A percentile compares a stretch with the other conserved stretches of the same genome.
These are phyloP conservation scores for Exephanes ischioxanthus DNA, from an alignment of 2,888 invertebrate genomes.

Conservation along the genomic window DNA sequence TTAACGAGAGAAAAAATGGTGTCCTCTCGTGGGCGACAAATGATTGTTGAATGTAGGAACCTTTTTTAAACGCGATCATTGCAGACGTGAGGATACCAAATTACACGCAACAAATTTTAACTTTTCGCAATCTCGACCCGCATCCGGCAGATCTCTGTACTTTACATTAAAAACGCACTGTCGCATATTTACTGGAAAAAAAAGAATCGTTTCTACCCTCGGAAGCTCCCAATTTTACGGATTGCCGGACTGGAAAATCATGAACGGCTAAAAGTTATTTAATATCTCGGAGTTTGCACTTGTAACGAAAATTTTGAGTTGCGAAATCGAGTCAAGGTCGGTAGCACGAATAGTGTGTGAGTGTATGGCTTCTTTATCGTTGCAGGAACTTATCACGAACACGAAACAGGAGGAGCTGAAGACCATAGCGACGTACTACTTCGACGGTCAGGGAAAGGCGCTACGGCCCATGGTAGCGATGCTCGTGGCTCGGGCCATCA, in stretches of 20 bases:
- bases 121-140: not conserved
- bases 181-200: not conserved
- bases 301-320: not conserved
- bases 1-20: not conserved
- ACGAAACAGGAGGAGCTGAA: slow-evolving; percentile 94
- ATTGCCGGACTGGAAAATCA: slow-evolving; percentile 67
- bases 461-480: slow-evolving; percentile 97
- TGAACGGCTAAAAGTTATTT: not conserved
- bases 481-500: slow-evolving; percentile 97
- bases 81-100: not conserved
- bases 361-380: slow-evolving; percentile 29
- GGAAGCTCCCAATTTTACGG: slow-evolving; percentile 64
- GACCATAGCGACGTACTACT: slow-evolving; percentile 98
- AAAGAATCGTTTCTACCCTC: slow-evolving; percentile 41
- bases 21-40: not conserved
- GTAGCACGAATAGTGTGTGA: slow-evolving; percentile 26
- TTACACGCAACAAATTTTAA: not conserved
- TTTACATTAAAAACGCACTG: not conserved
- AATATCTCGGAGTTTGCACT: slow-evolving; percentile 20
- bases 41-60: not conserved
- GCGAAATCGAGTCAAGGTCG: slow-evolving; percentile 55
- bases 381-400: slow-evolving; percentile 91
- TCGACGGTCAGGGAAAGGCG: slow-evolving; percentile 99
- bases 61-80: not conserved
- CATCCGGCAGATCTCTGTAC: slow-evolving; percentile 8